Evolutionary conservation across 2,113 vertebrate species (phyloP).

Genomic region (Cheilinus undulatus): DNA sequence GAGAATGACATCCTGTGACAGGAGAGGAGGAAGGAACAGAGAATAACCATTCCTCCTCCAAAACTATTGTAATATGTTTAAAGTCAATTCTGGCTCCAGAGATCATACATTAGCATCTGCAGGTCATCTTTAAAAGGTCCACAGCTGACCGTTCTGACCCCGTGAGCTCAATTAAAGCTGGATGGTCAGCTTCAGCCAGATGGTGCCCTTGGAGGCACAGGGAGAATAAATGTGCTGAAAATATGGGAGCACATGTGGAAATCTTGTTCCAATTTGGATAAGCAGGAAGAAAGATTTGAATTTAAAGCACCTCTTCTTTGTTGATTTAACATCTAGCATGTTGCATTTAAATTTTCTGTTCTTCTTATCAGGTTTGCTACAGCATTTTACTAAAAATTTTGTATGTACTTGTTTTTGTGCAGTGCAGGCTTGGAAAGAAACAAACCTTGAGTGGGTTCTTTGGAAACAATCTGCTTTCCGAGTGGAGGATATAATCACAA

Average conservation of each 20-base stretch:
- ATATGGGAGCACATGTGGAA: slow-evolving; percentile 43
- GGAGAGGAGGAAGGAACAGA: background rate
- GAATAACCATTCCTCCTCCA: too few species aligned
- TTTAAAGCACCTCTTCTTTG: too few species aligned
- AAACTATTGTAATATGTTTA: slow-evolving; percentile 3
- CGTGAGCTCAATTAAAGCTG: slow-evolving; percentile 67
- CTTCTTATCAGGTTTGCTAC: too few species aligned
- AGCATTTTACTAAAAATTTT: background rate
- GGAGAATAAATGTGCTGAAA: slow-evolving; percentile 36
- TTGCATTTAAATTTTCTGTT: too few species aligned
- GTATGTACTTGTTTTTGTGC: too few species aligned
- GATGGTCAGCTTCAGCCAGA: slow-evolving; percentile 69
- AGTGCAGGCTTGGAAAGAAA: too few species aligned
- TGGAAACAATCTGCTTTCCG: too few species aligned
- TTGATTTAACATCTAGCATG: too few species aligned
- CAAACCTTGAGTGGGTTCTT: too few species aligned
- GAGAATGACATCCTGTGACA: background rate
- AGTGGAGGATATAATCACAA: too few species aligned
- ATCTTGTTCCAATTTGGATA: slow-evolving; percentile 37
- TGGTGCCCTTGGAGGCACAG: slow-evolving; percentile 52
- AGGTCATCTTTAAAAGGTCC: slow-evolving; percentile 34
- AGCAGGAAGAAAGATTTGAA: slow-evolving; percentile 21
- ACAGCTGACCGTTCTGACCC: slow-evolving; percentile 50
- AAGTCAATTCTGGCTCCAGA: background rate
- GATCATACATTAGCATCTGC: background rate